Evolutionary conservation across 1,140 invertebrate genomes (phyloP).

Genomic region (Caenorhabditis remanei): DNA sequence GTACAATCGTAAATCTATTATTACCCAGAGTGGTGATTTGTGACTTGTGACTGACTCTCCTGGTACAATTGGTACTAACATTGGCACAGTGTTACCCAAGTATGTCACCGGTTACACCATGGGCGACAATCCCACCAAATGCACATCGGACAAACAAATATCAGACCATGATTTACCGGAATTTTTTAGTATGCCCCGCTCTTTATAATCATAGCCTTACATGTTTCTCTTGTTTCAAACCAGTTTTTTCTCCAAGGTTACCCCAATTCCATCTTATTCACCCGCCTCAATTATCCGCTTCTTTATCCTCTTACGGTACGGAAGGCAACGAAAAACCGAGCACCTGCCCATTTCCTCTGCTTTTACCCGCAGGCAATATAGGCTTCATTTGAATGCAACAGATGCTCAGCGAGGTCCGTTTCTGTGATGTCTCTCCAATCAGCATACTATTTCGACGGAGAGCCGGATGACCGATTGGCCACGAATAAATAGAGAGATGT

Average conservation of each 20-base stretch:
- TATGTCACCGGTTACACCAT: no score
- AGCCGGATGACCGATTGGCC: conserved; percentile 7
- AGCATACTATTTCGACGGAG: neutral
- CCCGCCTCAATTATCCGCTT: conserved; percentile 49
- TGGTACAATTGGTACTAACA: no score
- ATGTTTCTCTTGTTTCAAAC: neutral
- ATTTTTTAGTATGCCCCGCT: no score
- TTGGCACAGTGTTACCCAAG: no score
- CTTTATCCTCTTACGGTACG: conserved; percentile 35
- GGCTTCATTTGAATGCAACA: conserved; percentile 46
- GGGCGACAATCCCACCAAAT: no score
- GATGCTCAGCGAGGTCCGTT: neutral
- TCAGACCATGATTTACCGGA: no score
- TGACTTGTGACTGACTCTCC: no score
- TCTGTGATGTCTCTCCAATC: neutral
- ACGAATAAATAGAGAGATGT: conserved; percentile 23
- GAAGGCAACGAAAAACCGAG: neutral
- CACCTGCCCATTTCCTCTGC: conserved; percentile 23
- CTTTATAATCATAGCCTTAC: no score
- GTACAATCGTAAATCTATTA: conserved; percentile 21
- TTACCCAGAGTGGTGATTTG: neutral
- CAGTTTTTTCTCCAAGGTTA: conserved; percentile 34
- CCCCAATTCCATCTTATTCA: neutral
- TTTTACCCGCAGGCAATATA: conserved; percentile 19
- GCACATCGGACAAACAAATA: no score